phyloP scores from a whole-genome alignment of 2,797 vertebrate species.

The Karalla daura region DNA sequence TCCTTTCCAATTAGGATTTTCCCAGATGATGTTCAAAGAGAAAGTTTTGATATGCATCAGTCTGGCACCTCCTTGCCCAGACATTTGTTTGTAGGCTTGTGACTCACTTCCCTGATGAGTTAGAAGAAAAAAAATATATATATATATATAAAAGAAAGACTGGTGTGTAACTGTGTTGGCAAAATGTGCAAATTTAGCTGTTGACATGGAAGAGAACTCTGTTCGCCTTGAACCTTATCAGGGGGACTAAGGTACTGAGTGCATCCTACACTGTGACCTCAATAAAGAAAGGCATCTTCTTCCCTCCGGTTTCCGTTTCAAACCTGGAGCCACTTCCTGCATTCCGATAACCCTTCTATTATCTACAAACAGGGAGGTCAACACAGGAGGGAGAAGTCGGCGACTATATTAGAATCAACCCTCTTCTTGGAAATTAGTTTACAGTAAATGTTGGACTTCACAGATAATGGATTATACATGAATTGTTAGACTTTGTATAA shows the following conservation, averaged over 20 bases:
- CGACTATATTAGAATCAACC: background rate
- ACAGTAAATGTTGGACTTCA: background rate
- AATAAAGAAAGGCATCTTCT: slow-evolving; percentile 30
- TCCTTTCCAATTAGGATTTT: slow-evolving; percentile 37
- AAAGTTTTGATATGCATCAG: background rate
- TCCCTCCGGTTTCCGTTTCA: slow-evolving; percentile 42
- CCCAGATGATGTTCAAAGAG: background rate
- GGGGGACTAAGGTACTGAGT: background rate
- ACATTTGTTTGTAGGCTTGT: background rate
- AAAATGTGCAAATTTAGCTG: slow-evolving; percentile 3
- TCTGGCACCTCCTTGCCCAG: background rate
- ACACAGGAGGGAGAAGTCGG: background rate
- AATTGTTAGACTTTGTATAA: background rate
- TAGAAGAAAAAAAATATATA: background rate
- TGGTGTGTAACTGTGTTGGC: background rate
- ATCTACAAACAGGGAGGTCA: slow-evolving; percentile 55
- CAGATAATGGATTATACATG: background rate
- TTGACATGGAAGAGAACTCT: rapidly evolving
- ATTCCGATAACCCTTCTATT: slow-evolving; percentile 70
- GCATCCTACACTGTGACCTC: slow-evolving; percentile 11
- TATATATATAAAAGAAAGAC: background rate
- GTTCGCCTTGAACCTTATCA: slow-evolving; percentile 23
- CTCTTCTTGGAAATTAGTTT: slow-evolving; percentile 52
- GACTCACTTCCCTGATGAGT: background rate
- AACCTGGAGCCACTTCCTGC: slow-evolving; percentile 58